These are phyloP conservation scores for Spisula subtruncata DNA, from an alignment of 2,888 invertebrate genomes.

Conservation along the genomic window DNA sequence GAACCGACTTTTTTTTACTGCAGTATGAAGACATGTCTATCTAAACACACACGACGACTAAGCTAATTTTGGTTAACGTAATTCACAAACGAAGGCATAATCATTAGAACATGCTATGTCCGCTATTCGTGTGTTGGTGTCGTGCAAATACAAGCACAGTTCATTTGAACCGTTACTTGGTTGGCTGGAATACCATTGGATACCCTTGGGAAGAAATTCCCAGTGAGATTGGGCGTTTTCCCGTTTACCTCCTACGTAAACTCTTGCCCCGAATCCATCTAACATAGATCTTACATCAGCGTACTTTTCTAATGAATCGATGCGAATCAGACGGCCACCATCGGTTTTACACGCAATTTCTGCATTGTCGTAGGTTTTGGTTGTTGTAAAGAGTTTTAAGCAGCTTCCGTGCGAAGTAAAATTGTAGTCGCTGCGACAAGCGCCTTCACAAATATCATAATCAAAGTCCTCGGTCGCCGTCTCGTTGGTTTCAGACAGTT, in stretches of 20 bases:
- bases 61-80: no score
- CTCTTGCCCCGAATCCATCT: background rate
- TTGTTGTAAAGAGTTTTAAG: background rate
- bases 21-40: no score
- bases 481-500: background rate
- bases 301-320: background rate
- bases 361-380: background rate
- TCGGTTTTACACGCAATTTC: background rate
- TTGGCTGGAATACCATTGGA: background rate
- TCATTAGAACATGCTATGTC: background rate
- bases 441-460: background rate
- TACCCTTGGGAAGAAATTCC: background rate
- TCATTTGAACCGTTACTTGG: background rate
- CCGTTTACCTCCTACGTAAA: background rate
- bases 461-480: background rate
- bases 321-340: background rate
- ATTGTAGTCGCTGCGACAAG: background rate
- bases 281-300: background rate
- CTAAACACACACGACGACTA: no score
- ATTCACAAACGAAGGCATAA: background rate
- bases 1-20: no score
- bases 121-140: background rate
- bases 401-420: background rate
- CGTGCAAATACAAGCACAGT: background rate
- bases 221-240: background rate